phyloP scores from a whole-genome alignment of 2,888 invertebrate genomes.

The Leucophenga montana region DNA sequence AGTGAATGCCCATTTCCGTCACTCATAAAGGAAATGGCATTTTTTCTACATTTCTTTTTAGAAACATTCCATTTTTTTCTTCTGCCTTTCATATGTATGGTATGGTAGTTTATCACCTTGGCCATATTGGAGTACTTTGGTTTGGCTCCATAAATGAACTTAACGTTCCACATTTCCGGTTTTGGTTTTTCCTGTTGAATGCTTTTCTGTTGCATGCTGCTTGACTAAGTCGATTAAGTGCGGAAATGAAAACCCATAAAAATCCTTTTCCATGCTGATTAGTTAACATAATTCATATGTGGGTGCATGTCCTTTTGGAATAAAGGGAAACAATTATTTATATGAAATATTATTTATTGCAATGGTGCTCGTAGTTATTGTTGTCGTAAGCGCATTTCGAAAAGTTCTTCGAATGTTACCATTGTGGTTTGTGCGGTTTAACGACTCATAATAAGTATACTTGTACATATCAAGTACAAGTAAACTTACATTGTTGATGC shows the following conservation, averaged over 20 bases:
- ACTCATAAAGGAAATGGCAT: conserved; percentile 64
- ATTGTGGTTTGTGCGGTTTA: neutral
- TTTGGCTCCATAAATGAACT: conserved; percentile 47
- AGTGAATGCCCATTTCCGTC: conserved; percentile 54
- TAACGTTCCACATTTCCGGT: conserved; percentile 72
- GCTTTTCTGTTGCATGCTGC: conserved; percentile 43
- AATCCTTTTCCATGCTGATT: conserved; percentile 72
- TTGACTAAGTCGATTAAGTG: conserved; percentile 59
- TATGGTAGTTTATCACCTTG: conserved; percentile 60
- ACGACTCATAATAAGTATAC: no score
- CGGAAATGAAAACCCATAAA: conserved; percentile 73
- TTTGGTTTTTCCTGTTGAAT: conserved; percentile 75
- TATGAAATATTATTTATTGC: conserved; percentile 70
- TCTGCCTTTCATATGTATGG: neutral
- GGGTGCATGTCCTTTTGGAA: conserved; percentile 26
- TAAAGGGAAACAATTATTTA: conserved; percentile 71
- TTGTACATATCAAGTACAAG: neutral
- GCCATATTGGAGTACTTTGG: conserved; percentile 29
- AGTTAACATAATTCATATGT: conserved; percentile 68
- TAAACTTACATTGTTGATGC: no score
- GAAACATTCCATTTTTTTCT: conserved; percentile 37
- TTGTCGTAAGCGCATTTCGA: neutral
- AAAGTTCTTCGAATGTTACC: neutral
- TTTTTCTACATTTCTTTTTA: conserved; percentile 48
- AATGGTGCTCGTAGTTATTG: conserved; percentile 30